Base-by-base conservation (phyloP, 2,797 vertebrate species). In the Anguilla obscura region DNA sequence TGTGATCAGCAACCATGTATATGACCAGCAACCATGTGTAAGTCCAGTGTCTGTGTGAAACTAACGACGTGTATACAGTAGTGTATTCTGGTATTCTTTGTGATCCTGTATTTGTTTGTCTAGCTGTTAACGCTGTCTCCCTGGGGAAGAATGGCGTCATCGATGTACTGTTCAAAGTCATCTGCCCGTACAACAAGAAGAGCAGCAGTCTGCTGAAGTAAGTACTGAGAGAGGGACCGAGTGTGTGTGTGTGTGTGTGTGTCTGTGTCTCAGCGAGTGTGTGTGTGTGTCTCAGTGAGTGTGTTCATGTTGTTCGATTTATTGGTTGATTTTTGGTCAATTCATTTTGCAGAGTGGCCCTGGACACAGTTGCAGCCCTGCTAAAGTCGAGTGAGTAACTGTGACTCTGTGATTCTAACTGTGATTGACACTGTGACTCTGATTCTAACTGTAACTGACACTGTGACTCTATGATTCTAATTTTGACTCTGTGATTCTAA, bases 341-440 rank as follows among this genome's bases (percentile, higher is more conserved):
- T 87, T 91, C 96, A 94, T 92, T 93, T 96, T 90, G 95, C 96
- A 99, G 98, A 95, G 97, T 99, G 92, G 96, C 98, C 93, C 96
- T 99, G 96, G 98, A 99, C 91, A 98, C 98, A 90, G 96, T 99
- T 93, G 97, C 97, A 95, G 97, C 97, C 82, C 97, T 99, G 94
- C 96, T 99, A 93, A 99, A 99, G 97, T 99, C 98, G 94, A 99
- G 98, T 99, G 96, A 99, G 98, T 98, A 93, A 89, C 91, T 86
- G 27, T 16, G 9, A 54, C 33, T 36, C 8, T 33, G 27, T 69
- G 56, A 56, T 27, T 54, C 27, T 76, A 4, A 66, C 33, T 12
- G 16, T n/a, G 52, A 85, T 45, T 56, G 54, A 24, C 18, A 33
- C 21, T 9, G 54, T 50, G 48, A 50, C 50, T 58, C 24, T 27